Percentiles rank a stretch among this genome's conserved stretches.
These are phyloP conservation scores for Tiliqua scincoides DNA, from an alignment of 2,113 vertebrate species.

Conservation along the genomic window DNA sequence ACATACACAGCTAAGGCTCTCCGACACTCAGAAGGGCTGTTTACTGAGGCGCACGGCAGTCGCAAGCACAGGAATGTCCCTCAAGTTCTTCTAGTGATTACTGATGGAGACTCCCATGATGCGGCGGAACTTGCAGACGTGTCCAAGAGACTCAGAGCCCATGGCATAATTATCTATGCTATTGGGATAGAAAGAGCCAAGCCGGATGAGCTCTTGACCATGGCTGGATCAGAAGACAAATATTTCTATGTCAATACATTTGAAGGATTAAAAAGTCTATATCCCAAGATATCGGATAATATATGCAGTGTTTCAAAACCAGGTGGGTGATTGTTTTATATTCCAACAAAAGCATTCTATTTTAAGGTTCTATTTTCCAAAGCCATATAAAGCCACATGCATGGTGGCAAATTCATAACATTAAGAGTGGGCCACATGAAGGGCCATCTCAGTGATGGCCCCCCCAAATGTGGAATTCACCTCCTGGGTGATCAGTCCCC, in stretches of 20 bases:
- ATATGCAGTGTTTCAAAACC: slow-evolving; percentile 68
- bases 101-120: slow-evolving; percentile 70
- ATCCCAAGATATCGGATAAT: slow-evolving; percentile 58
- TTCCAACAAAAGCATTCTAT: background rate
- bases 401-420: background rate
- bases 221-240: slow-evolving; percentile 69
- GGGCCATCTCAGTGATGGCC: too few relatives aligned
- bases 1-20: slow-evolving; percentile 67
- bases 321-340: slow-evolving; percentile 48
- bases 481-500: too few relatives aligned
- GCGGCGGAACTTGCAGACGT: slow-evolving; percentile 27
- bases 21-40: slow-evolving; percentile 56
- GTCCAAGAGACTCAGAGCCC: slow-evolving; percentile 55
- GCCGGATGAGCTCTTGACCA: slow-evolving; percentile 56
- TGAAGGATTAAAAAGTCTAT: slow-evolving; percentile 63
- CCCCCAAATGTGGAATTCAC: too few relatives aligned
- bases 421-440: background rate
- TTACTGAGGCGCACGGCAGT: slow-evolving; percentile 58
- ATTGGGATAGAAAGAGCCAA: slow-evolving; percentile 69
- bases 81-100: slow-evolving; percentile 73
- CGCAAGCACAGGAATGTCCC: slow-evolving; percentile 62
- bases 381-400: background rate
- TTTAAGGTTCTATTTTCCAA: background rate
- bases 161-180: slow-evolving; percentile 65
- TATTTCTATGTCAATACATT: slow-evolving; percentile 74